These are phyloP conservation scores for Petrocephalus sullivani DNA, from an alignment of 2,797 vertebrate genomes.

Conservation along the genomic window DNA sequence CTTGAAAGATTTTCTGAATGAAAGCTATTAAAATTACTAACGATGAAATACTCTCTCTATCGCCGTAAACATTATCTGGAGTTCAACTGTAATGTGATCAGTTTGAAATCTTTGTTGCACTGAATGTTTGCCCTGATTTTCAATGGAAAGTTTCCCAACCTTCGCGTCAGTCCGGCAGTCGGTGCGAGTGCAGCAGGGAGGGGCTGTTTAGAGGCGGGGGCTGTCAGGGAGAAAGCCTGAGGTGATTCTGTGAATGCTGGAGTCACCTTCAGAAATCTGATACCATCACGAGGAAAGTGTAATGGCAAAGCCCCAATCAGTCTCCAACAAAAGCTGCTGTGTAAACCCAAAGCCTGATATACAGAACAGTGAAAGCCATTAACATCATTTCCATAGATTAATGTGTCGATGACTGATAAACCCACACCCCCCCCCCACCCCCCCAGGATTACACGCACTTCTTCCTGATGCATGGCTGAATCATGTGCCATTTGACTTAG, in stretches of 20 bases:
- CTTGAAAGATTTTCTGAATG: neutral
- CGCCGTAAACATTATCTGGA: neutral
- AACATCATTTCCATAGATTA: slow-evolving; percentile 15
- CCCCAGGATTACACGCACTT: neutral
- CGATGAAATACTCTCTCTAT: neutral
- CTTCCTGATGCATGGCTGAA: neutral
- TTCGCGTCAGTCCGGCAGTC: neutral
- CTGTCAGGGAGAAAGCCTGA: slow-evolving; percentile 11
- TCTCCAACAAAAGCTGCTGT: neutral
- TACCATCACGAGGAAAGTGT: slow-evolving; percentile 47
- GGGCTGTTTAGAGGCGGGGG: slow-evolving; percentile 38
- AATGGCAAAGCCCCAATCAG: neutral
- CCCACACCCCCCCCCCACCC: neutral
- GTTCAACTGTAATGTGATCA: no score
- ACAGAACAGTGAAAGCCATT: neutral
- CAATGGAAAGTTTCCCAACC: no score
- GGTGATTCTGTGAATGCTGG: slow-evolving; percentile 8
- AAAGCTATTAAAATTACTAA: slow-evolving; percentile 2
- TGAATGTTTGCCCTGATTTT: no score
- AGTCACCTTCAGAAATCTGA: slow-evolving; percentile 52
- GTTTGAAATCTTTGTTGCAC: no score
- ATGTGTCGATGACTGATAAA: slow-evolving; percentile 11
- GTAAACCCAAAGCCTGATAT: neutral
- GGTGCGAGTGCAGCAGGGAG: slow-evolving; percentile 13
- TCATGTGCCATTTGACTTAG: neutral